Base-by-base conservation (phyloP, 1,140 invertebrate species). In the Pseudomyrmex sp. region DNA sequence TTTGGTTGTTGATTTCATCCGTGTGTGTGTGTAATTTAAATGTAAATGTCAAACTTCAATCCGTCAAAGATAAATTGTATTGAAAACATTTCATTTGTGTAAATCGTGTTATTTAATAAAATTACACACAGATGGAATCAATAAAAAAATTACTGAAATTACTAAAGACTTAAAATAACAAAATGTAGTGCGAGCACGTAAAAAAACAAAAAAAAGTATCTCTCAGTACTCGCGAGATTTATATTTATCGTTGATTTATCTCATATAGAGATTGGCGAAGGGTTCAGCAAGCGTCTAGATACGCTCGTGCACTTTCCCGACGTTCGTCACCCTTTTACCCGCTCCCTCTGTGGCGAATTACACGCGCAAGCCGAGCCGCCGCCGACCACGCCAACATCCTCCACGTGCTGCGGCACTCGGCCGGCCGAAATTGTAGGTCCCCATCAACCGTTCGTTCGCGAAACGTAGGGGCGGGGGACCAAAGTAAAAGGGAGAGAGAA, bases 381-480 rank as follows among this genome's bases (percentile, higher is more conserved):
- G 65, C 70, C 44, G 93, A 93, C 93, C 93, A 75, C 91, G 87
- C 72, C 93, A 89, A 63, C 92, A 63, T 86, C 93, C 93, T 94
- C 93, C 93, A 94, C 93, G 93, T 93, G 93, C 93, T 92, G 92
- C 61, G n/a, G 79, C 77, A 85, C 73, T 89, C 85, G 89, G 90
- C 86, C 92, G 91, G 89, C 92, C 92, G 85, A 93, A 93, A 93
- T 93, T 93, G 92, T 94, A 93, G 93, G 93, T 92, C 93, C 92
- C 89, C 90, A 90, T 35, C 35, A 35, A 35, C 84, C 90, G 90
- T 59, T 65, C 50, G 66, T 80, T 59, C 46, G 46, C 72, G 23
- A 7, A 52, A 70, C 54, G 77, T 72, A 62, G n/a, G 9, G 20
- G 12, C 9, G 48, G 68, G 52, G 52, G 63, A 15, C n/a, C 65